phyloP scores from a whole-genome alignment of 2,797 vertebrate species.

The Sardinella longiceps region DNA sequence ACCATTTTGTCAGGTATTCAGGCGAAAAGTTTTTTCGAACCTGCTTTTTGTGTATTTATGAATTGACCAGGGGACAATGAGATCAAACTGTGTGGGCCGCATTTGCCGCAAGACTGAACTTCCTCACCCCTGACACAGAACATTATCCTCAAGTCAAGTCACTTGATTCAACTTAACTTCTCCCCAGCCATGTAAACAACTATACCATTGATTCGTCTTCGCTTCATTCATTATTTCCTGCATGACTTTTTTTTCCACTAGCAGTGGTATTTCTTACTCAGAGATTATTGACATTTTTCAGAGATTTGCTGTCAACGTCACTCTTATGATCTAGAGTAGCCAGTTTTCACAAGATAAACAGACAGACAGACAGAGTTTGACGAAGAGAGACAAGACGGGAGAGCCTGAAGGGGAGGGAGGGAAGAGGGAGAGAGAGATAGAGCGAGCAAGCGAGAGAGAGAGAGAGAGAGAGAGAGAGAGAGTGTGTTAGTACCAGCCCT shows the following conservation, averaged over 20 bases:
- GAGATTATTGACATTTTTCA: not conserved
- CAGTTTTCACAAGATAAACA: not conserved
- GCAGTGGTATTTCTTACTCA: not conserved
- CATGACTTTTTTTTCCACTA: not conserved
- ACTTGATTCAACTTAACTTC: no score
- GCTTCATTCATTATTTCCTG: not conserved
- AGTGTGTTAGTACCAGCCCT: not conserved
- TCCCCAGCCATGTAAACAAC: not conserved
- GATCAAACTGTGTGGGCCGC: no score
- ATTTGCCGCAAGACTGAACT: no score
- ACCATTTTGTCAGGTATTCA: no score
- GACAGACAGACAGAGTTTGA: not conserved
- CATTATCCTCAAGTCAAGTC: no score
- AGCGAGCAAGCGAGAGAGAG: no score
- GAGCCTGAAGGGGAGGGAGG: not conserved
- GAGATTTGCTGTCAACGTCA: not conserved
- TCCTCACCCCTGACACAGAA: no score
- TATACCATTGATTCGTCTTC: not conserved
- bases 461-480: conserved; percentile 25
- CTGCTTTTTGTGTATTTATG: no score
- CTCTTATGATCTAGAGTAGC: not conserved
- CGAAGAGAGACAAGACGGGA: not conserved
- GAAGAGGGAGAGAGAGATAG: conserved; percentile 25
- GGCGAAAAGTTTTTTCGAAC: no score
- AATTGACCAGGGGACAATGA: no score